phyloP scores from a whole-genome alignment of 2,888 invertebrate genomes.

The Tridacna crocea region DNA sequence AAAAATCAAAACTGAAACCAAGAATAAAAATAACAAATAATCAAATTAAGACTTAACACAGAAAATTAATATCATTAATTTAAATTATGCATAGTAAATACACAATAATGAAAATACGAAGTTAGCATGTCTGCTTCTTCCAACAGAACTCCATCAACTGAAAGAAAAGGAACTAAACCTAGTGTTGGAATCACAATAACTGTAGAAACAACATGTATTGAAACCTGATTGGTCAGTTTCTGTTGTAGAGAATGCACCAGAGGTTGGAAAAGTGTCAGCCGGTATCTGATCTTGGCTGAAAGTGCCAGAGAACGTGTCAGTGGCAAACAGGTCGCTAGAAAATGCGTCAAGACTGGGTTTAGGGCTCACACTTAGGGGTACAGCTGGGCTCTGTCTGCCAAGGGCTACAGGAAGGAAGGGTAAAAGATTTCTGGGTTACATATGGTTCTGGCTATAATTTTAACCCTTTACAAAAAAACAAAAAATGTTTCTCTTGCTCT shows the following conservation, averaged over 20 bases:
- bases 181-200: neutral
- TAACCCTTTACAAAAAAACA: too few species aligned
- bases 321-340: conserved; percentile 40
- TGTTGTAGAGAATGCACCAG: conserved; percentile 50
- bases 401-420: conserved; percentile 41
- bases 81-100: too few species aligned
- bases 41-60: too few species aligned
- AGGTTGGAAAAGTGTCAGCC: conserved; percentile 50
- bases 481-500: too few species aligned
- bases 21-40: too few species aligned
- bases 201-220: conserved; percentile 7
- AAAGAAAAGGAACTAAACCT: too few species aligned
- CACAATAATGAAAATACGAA: too few species aligned
- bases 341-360: conserved; percentile 62
- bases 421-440: neutral
- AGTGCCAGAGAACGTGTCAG: conserved; percentile 35
- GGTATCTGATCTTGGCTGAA: conserved; percentile 34
- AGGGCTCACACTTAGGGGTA: conserved; percentile 53
- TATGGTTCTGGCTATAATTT: neutral
- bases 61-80: too few species aligned
- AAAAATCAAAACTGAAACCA: too few species aligned
- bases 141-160: too few species aligned
- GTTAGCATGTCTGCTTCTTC: too few species aligned
- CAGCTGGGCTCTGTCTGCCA: conserved; percentile 61
- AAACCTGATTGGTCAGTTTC: conserved; percentile 60